Conservation (phyloP, 2,888 invertebrate species). For the Callimorpha dominula region DNA sequence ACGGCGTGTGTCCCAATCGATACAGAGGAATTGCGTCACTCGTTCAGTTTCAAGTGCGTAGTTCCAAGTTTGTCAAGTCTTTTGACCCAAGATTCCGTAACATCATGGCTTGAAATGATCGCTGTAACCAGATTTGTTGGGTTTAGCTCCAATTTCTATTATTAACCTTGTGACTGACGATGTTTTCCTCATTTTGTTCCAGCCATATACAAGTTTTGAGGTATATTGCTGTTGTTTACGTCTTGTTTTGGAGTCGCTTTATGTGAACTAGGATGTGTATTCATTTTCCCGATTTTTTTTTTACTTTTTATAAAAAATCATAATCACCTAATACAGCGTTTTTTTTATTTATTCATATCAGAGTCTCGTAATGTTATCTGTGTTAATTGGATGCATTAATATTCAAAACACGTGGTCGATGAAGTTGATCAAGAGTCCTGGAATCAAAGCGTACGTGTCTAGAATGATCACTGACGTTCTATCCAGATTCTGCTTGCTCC, state of each 20-base stretch:
- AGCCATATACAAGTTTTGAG: background rate
- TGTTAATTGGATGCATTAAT: slow-evolving; percentile 53
- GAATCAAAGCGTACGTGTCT: slow-evolving; percentile 75
- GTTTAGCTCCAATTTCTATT: background rate
- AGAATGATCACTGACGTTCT: slow-evolving; percentile 58
- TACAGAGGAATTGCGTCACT: slow-evolving; percentile 73
- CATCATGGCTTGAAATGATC: slow-evolving; percentile 51
- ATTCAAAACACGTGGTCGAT: slow-evolving; percentile 63
- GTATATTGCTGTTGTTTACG: slow-evolving; percentile 12
- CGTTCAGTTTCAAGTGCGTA: slow-evolving; percentile 60
- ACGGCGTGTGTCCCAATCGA: slow-evolving; percentile 61
- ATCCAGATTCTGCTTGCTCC: slow-evolving; percentile 54
- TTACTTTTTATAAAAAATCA: background rate
- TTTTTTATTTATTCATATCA: background rate
- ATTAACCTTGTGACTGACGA: background rate
- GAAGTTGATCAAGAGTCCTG: slow-evolving; percentile 67
- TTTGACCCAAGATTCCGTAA: slow-evolving; percentile 64
- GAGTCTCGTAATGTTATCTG: slow-evolving; percentile 13
- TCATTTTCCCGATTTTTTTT: too few species aligned
- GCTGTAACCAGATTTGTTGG: slow-evolving; percentile 27
- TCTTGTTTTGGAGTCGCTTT: background rate
- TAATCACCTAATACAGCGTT: background rate
- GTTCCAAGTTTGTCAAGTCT: slow-evolving; percentile 59
- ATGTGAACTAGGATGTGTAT: too few species aligned
- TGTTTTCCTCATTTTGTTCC: background rate